Evolutionary conservation across 1,140 invertebrate genomes (phyloP), one percentile per base, ranked within the genome.

Genomic region (Euura saliciscinereae): DNA sequence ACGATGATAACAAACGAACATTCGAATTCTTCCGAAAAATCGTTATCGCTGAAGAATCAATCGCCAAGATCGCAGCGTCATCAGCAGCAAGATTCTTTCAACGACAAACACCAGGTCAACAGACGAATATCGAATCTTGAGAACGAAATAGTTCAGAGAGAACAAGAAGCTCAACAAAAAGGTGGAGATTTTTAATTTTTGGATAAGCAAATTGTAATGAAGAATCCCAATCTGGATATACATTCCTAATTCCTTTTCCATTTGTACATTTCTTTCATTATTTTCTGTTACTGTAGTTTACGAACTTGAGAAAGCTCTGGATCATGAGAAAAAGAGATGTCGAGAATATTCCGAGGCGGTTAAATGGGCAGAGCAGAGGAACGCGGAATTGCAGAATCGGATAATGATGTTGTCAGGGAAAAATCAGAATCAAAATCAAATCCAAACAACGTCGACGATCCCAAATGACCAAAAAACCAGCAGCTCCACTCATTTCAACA

Each of bases 101-200:
- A 59, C 51, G 51, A 59, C 8, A 59, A 59, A 59, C 51, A 59
- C 13, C 51, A 59, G 13, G 8, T 59, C 51, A 59, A 59, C 51
- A 59, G 13, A n/a, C 10, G 51, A n/a, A 59, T 59, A 59, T 8
- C 51, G 3, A 59, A 8, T 59, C 51, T 59, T n/a, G 51, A 59
- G 51, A 59, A 59, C 6, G 51, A 59, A n/a, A 59, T 59, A 3
- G 51, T 59, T 59, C 51, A 59, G 5, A 59, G 10, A 3, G 51
- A 59, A n/a, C 51, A 59, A 59, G 51, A 59, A 4, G 51, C 51
- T 59, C 51, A n/a, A 11, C 51, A 59, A 59, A 59, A 59, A 59
- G 51, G 51, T 59, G 51, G 13, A 0, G 5, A 59, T 5, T 3
- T 59, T 59, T 59, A 11, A 11, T 11, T 28, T 28, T 28, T 28